Percentiles rank a stretch among this genome's conserved stretches.
These are phyloP conservation scores for Ophraella communa DNA, from an alignment of 2,888 invertebrate species.

Conservation along the genomic window DNA sequence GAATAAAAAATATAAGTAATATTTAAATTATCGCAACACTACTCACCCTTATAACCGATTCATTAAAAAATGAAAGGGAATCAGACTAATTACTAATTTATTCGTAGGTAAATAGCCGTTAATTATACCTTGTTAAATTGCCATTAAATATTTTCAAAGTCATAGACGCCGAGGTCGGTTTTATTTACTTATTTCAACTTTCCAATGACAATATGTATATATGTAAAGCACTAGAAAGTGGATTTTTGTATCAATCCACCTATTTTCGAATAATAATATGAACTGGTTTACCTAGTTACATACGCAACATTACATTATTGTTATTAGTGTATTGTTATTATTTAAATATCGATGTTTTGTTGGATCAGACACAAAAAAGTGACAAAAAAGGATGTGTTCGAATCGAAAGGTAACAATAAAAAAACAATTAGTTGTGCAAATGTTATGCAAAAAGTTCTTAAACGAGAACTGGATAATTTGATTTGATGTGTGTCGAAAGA, in stretches of 20 bases:
- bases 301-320: neutral
- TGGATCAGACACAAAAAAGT: too few relatives aligned
- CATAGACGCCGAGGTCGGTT: neutral
- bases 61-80: slow-evolving; percentile 10
- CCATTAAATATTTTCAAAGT: neutral
- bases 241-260: slow-evolving; percentile 16
- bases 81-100: too few relatives aligned
- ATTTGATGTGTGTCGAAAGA: too few relatives aligned
- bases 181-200: slow-evolving; percentile 19
- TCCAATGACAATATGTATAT: slow-evolving; percentile 15
- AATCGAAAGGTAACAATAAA: too few relatives aligned
- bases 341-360: neutral
- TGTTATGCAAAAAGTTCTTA: too few relatives aligned
- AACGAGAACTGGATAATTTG: too few relatives aligned
- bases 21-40: too few relatives aligned
- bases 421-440: too few relatives aligned
- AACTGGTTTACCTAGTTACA: slow-evolving; percentile 18
- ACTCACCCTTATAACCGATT: too few relatives aligned
- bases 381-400: too few relatives aligned
- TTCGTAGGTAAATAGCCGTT: slow-evolving; percentile 3
- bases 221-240: slow-evolving; percentile 22
- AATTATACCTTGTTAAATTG: slow-evolving; percentile 5
- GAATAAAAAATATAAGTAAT: too few relatives aligned
- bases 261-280: slow-evolving; percentile 19
- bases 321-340: neutral